phyloP scores from a whole-genome alignment of 2,888 invertebrate species.

The Phalera bucephala region DNA sequence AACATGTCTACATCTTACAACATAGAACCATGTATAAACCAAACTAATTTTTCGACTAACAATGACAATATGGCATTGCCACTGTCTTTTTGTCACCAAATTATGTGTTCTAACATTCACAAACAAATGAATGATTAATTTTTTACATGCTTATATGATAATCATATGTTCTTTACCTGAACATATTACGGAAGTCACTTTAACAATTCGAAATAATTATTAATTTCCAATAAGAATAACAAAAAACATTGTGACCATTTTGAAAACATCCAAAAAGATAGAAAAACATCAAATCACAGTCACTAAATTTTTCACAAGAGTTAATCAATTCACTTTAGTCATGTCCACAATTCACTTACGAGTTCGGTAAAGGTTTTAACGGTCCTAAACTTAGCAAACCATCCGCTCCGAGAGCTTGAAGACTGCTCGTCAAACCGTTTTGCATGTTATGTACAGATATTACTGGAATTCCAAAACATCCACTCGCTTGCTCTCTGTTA shows the following conservation, averaged over 20 bases:
- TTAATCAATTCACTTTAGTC: conserved; percentile 1
- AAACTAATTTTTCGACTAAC: too few species aligned
- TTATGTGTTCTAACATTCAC: too few species aligned
- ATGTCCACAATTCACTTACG: conserved; percentile 33
- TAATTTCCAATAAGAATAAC: too few species aligned
- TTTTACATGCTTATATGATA: not conserved
- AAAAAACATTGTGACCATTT: not conserved
- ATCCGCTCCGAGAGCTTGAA: conserved; percentile 86
- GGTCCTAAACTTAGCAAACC: conserved; percentile 89
- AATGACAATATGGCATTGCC: too few species aligned
- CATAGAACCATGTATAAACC: too few species aligned
- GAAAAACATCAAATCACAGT: conserved; percentile 20
- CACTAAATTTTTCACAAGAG: conserved; percentile 4
- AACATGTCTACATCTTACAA: too few species aligned
- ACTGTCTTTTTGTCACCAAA: too few species aligned
- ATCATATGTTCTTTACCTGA: too few species aligned
- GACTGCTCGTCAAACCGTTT: conserved; percentile 80
- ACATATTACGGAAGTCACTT: too few species aligned
- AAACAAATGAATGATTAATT: not conserved
- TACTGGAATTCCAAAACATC: conserved; percentile 88
- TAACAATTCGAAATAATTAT: too few species aligned
- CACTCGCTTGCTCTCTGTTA: conserved; percentile 83
- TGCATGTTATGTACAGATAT: conserved; percentile 85
- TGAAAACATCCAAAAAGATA: not conserved
- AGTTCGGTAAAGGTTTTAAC: conserved; percentile 82